Conservation (phyloP, 2,888 invertebrate genomes). For the Acrobasis consociella region DNA sequence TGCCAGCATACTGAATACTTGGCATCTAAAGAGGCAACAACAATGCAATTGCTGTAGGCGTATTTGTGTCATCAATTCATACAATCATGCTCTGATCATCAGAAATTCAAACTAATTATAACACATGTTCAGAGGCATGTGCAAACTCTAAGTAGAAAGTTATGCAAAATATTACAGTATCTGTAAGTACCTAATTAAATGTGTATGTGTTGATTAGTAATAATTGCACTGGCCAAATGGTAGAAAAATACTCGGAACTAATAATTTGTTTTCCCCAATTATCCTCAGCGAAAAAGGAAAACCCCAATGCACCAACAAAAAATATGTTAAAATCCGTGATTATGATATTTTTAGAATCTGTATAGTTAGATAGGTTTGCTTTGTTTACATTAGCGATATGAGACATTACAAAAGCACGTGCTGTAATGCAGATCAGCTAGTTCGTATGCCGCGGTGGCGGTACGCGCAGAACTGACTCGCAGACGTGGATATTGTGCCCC, state of each 20-base stretch:
- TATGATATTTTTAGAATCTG: constrained; percentile 1
- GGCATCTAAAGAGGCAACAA: too few species aligned
- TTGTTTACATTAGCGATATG: constrained; percentile 54
- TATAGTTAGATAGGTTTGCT: constrained; percentile 12
- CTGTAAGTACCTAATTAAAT: too few species aligned
- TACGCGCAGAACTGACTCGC: constrained; percentile 39
- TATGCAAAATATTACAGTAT: too few species aligned
- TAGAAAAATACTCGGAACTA: background rate
- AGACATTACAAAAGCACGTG: constrained; percentile 65
- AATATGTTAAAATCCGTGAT: background rate
- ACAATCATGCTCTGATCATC: too few species aligned
- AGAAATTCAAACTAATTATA: too few species aligned
- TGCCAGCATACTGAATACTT: too few species aligned
- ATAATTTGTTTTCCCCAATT: background rate
- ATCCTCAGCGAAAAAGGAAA: background rate
- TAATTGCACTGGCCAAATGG: too few species aligned
- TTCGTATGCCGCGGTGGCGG: constrained; percentile 48
- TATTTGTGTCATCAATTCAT: too few species aligned
- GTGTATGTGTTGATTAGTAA: too few species aligned
- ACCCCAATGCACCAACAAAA: background rate
- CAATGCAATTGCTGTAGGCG: too few species aligned
- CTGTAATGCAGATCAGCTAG: constrained; percentile 53
- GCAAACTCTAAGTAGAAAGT: too few species aligned
- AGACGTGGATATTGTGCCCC: constrained; percentile 31
- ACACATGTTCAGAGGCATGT: too few species aligned